Evolutionary conservation across 2,888 invertebrate species (phyloP), one percentile per base, ranked within the genome.

Genomic region (Gryllus longicercus): DNA sequence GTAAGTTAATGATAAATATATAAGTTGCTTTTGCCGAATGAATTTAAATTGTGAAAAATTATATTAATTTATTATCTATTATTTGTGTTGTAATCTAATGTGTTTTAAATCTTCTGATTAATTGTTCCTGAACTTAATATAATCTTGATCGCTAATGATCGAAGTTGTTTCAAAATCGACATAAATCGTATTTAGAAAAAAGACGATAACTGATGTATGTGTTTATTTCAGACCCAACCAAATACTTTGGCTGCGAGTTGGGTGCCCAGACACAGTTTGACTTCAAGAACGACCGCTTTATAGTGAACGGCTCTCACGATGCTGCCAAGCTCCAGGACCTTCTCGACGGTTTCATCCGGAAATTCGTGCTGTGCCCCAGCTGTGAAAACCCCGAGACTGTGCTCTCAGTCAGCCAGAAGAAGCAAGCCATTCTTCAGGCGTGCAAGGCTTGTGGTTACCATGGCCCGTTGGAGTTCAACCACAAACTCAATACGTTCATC

Each of bases 371-470:
- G 79, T 97, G 97, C 85, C 95, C 95, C 11, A 95, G 96, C 86
- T 99, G 99, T 89, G 98, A 99, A 88, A 99, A 99, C 90, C 99
- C 99, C 3, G 99, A 99, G 89, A 99, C 99, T 50, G 95, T 96
- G 87, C 89, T 99, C 87, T 92, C 94, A 82, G 95, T 97, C 82
- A 94, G 94, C 82, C 92, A 93, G 77, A 97, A 96, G 88, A 94
- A 96, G 85, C 95, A 95, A 86, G 94, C 94, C 79, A 97, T 99
- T 86, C 93, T 93, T 83, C 97, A 97, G 88, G 94, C 96, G 76
- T 99, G 99, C 91, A 98, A 97, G 88, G 99, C 99, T 80, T 99
- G 99, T 89, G 99, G 99, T 83, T 95, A 97, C 89, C 94, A 95
- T 88, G 96, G 96, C 80, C 89, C 91, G 83, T 90, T 98, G 76